Percentiles rank a stretch among this genome's conserved stretches.
Evolutionary conservation across 2,797 vertebrate species (phyloP).

Genomic region (Macroramphosus scolopax): DNA sequence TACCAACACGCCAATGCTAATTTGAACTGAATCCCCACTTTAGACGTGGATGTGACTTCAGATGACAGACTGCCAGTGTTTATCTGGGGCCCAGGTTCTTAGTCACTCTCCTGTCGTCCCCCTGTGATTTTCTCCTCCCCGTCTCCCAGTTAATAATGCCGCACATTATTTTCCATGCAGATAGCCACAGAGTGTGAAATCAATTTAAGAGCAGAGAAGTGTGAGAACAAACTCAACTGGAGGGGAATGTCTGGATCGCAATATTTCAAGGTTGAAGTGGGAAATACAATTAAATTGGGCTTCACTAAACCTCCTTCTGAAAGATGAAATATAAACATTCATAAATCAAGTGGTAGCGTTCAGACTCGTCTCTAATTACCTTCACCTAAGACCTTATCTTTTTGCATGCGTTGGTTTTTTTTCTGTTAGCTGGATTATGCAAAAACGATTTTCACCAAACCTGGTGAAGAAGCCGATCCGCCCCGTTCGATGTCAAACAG

Average conservation of each 20-base stretch:
- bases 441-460: too few relatives aligned
- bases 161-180: conserved; percentile 71
- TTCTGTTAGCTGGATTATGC: too few relatives aligned
- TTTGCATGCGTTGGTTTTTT: too few relatives aligned
- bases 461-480: too few relatives aligned
- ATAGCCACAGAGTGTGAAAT: conserved; percentile 72
- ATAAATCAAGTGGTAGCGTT: not conserved
- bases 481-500: too few relatives aligned
- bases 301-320: conserved; percentile 3
- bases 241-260: conserved; percentile 67
- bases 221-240: conserved; percentile 64
- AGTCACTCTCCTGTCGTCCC: conserved; percentile 52
- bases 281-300: conserved; percentile 36
- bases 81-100: conserved; percentile 40
- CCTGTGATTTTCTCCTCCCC: conserved; percentile 50
- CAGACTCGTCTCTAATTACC: not conserved
- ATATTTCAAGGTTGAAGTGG: conserved; percentile 69
- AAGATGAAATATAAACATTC: conserved; percentile 2
- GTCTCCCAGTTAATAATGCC: conserved; percentile 65
- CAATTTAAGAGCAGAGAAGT: conserved; percentile 70
- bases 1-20: conserved; percentile 20
- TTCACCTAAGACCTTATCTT: too few relatives aligned
- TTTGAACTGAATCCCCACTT: conserved; percentile 38
- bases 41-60: conserved; percentile 28
- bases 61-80: conserved; percentile 42